Evolutionary conservation across 1,140 invertebrate genomes (phyloP), one percentile per base, ranked within the genome.

Genomic region (Babylonia areolata): DNA sequence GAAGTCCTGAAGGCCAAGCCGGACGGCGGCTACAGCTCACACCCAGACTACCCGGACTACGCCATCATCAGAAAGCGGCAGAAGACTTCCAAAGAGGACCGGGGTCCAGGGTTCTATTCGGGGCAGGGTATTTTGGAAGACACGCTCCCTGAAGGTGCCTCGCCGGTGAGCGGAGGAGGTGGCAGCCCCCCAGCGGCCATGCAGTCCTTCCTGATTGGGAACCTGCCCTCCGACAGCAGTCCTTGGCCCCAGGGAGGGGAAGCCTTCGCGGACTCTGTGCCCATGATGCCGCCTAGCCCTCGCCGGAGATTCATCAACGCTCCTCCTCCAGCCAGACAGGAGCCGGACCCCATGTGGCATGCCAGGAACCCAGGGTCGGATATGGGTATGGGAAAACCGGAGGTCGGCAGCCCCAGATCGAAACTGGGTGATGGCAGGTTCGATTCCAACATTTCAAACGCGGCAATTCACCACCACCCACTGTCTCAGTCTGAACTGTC

Each of bases 1-100:
- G 71, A 64, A 5, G 20, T n/a, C 15, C 46, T 51, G 9, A 33
- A 20, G 33, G 33, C 9, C 12, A 33, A 73, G 28, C 71, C 9
- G 71, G 71, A 73, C 33, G 20, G 71, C 71, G 12, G 5, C 28
- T 73, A 15, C 11, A 37, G 35, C 31, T 33, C 35, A 9, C 31
- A 73, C 31, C 31, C 71, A 28, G 71, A 73, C 35, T 73, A 35
- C 35, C 71, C 75, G 20, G 75, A 77, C 37, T 77, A 77, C 37
- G 75, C 75, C 9, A 37, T 77, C 33, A 40, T 77, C 75, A 39
- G 20, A 35, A 77, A 77, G 39, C 40, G 75, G 37, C 75, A 77
- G 75, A 28, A 39, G 39, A 37, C 35, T n/a, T 64, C 58, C 58
- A 64, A 64, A 64, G 58, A 64, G 28, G 58, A 64, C 28, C 58